Conservation (phyloP, 2,797 vertebrate species). For the Champsocephalus esox region DNA sequence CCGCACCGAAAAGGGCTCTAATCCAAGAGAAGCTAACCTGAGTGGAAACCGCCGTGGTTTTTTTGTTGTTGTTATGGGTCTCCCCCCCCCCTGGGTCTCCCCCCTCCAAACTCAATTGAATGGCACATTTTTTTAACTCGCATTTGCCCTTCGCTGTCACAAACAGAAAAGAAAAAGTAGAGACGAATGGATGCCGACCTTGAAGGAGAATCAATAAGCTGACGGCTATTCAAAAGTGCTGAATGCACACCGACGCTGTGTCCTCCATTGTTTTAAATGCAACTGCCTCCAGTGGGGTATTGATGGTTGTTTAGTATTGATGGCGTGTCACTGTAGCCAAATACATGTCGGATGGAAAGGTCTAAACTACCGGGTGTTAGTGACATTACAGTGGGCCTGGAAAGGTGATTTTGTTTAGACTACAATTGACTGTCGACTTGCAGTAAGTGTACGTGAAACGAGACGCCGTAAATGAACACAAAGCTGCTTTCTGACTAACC, state of each 20-base stretch:
- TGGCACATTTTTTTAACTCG: slow-evolving; percentile 37
- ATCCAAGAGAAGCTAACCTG: slow-evolving; percentile 40
- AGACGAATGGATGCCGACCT: slow-evolving; percentile 70
- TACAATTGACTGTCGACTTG: slow-evolving; percentile 37
- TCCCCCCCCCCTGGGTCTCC: not conserved
- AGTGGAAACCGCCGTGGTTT: slow-evolving; percentile 36
- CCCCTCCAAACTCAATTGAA: slow-evolving; percentile 33
- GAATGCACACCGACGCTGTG: slow-evolving; percentile 67
- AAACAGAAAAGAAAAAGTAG: slow-evolving; percentile 47
- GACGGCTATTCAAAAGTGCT: slow-evolving; percentile 78
- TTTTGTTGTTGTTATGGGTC: slow-evolving; percentile 5
- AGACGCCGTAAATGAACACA: slow-evolving; percentile 6
- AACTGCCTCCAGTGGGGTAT: slow-evolving; percentile 64
- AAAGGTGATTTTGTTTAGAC: slow-evolving; percentile 50
- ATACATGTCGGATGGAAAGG: slow-evolving; percentile 56
- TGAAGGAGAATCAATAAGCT: slow-evolving; percentile 74
- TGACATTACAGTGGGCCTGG: slow-evolving; percentile 32
- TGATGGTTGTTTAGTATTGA: slow-evolving; percentile 71
- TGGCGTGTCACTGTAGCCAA: slow-evolving; percentile 59
- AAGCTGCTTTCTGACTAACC: slow-evolving; percentile 11
- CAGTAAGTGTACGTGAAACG: slow-evolving; percentile 18
- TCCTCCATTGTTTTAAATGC: slow-evolving; percentile 70
- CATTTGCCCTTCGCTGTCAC: slow-evolving; percentile 56
- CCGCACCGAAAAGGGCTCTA: slow-evolving; percentile 36
- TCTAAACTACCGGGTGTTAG: slow-evolving; percentile 34